Evolutionary conservation across 2,797 vertebrate species (phyloP).

Genomic region (Antennarius maculatus): DNA sequence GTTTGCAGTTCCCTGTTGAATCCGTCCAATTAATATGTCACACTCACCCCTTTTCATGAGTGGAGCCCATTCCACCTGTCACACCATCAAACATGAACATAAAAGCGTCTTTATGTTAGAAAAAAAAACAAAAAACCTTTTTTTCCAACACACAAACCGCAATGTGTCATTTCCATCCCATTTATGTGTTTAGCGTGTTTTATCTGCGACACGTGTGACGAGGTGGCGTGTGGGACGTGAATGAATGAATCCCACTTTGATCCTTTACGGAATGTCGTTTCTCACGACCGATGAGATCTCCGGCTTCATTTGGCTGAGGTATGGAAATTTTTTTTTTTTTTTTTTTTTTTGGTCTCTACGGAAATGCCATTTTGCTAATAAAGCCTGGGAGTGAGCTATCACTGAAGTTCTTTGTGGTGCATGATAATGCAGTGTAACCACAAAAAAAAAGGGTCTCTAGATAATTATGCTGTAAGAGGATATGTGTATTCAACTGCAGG

Average conservation of each 20-base stretch:
- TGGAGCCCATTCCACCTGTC: conserved; percentile 1
- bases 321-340: conserved; percentile 35
- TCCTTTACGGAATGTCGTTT: conserved; percentile 50
- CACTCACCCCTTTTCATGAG: conserved; percentile 6
- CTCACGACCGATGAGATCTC: conserved; percentile 52
- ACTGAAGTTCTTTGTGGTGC: conserved; percentile 37
- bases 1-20: not conserved
- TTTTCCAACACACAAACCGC: not conserved
- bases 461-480: conserved; percentile 28
- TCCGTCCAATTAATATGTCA: conserved; percentile 22
- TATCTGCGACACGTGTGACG: conserved; percentile 14
- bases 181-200: conserved; percentile 17
- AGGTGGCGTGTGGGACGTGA: conserved; percentile 11
- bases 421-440: conserved; percentile 35
- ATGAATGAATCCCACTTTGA: conserved; percentile 44
- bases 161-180: not conserved
- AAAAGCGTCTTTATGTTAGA: conserved; percentile 34
- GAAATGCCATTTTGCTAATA: conserved; percentile 48
- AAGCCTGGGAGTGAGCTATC: conserved; percentile 46
- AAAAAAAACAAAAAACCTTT: conserved; percentile 3
- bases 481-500: conserved; percentile 11
- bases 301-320: conserved; percentile 56
- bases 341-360: conserved; percentile 35
- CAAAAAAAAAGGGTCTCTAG: conserved; percentile 18
- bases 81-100: conserved; percentile 24